These are phyloP conservation scores for Parazoanthus darwini DNA, from an alignment of 92 coral and sea anemone genomes.

Conservation along the genomic window DNA sequence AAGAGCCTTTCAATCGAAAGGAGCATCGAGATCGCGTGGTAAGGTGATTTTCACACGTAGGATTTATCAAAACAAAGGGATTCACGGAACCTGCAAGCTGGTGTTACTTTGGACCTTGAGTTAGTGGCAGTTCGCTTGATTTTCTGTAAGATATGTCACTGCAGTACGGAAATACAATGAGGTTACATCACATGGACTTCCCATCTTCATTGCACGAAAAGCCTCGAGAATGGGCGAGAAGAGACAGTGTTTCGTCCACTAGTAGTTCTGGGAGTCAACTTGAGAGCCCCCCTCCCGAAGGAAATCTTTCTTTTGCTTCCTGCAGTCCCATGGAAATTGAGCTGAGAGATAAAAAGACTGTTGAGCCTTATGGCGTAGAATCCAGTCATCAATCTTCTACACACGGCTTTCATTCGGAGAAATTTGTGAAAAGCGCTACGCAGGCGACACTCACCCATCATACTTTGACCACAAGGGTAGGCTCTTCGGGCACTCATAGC, in stretches of 20 bases:
- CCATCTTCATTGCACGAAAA: conserved; percentile 35
- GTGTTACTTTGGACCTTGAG: background rate
- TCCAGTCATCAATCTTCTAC: conserved; percentile 6
- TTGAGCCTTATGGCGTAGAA: conserved; percentile 5
- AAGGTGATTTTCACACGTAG: conserved; percentile 40
- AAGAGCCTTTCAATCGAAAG: background rate
- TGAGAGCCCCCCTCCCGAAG: conserved; percentile 30
- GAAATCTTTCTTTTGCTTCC: conserved; percentile 4
- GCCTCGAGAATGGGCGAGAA: conserved; percentile 32
- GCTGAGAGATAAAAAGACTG: conserved; percentile 20
- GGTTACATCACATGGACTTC: conserved; percentile 82
- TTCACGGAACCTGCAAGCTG: conserved; percentile 30
- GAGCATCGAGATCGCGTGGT: conserved; percentile 40
- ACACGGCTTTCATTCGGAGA: conserved; percentile 22
- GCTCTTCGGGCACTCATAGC: background rate
- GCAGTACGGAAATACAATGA: conserved; percentile 75
- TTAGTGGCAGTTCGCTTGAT: background rate
- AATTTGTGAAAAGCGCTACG: background rate
- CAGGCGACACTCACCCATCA: background rate
- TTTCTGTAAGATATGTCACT: conserved; percentile 61
- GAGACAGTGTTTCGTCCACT: conserved; percentile 23
- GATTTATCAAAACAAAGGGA: conserved; percentile 35
- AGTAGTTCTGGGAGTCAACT: conserved; percentile 27
- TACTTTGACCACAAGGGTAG: background rate
- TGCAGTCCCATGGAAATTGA: conserved; percentile 29